Percentiles rank a stretch among this genome's conserved stretches.
These are phyloP conservation scores for Oryzias dopingdopingensis DNA, from an alignment of 2,797 vertebrate genomes.

Conservation along the genomic window DNA sequence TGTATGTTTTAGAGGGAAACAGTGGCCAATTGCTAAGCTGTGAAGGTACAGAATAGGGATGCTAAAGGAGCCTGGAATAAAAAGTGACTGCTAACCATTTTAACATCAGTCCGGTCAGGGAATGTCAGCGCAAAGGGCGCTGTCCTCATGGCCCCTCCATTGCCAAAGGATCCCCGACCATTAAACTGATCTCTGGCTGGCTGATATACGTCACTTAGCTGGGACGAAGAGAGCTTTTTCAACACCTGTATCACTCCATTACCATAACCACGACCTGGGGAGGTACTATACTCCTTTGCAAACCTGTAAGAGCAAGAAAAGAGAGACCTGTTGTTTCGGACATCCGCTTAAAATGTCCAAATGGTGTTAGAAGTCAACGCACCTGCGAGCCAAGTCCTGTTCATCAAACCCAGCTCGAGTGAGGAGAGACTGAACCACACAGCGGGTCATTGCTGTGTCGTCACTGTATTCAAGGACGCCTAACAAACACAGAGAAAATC, in stretches of 20 bases:
- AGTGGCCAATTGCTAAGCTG: too few relatives aligned
- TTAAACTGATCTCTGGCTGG: slow-evolving; percentile 93
- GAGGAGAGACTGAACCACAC: slow-evolving; percentile 90
- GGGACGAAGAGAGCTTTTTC: slow-evolving; percentile 89
- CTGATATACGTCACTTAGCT: slow-evolving; percentile 87
- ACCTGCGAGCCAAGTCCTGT: slow-evolving; percentile 92
- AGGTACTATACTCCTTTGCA: slow-evolving; percentile 89
- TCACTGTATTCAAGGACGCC: slow-evolving; percentile 90
- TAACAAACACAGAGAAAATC: slow-evolving; percentile 45
- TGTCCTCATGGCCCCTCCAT: slow-evolving; percentile 95
- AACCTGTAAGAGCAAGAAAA: slow-evolving; percentile 80
- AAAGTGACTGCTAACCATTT: slow-evolving; percentile 73
- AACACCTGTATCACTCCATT: slow-evolving; percentile 90
- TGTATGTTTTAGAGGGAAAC: too few relatives aligned
- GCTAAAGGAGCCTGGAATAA: neutral
- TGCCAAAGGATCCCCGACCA: slow-evolving; percentile 94
- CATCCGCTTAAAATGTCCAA: neutral
- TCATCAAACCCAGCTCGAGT: slow-evolving; percentile 86
- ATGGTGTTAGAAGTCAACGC: neutral
- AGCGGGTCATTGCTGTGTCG: slow-evolving; percentile 94
- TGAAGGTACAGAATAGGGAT: too few relatives aligned
- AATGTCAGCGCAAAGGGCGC: slow-evolving; percentile 88
- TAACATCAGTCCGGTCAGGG: slow-evolving; percentile 77
- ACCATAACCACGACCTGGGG: slow-evolving; percentile 91
- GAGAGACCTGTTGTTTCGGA: neutral